Percentiles rank a stretch among this genome's conserved stretches.
Evolutionary conservation across 2,113 vertebrate genomes (phyloP).

Genomic region (Salminus brasiliensis): DNA sequence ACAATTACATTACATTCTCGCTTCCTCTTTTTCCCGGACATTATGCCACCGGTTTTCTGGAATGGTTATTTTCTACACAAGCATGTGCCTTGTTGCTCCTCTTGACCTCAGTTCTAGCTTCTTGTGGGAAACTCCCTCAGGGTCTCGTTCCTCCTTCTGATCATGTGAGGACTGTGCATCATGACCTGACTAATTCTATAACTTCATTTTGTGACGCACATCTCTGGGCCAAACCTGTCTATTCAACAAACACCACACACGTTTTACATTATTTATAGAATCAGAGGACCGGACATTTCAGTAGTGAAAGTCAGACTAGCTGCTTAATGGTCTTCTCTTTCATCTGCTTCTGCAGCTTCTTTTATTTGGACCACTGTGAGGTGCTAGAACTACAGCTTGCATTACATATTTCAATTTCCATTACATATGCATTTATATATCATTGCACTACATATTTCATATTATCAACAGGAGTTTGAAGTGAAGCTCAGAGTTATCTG

Average conservation of each 20-base stretch:
- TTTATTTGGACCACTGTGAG: background rate
- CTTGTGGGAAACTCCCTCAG: constrained; percentile 41
- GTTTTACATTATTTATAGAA: background rate
- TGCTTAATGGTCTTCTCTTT: background rate
- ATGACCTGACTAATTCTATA: constrained; percentile 37
- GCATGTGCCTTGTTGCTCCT: constrained; percentile 37
- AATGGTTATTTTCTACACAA: constrained; percentile 26
- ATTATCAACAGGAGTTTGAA: background rate
- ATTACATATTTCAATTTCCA: too few species aligned
- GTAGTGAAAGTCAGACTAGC: background rate
- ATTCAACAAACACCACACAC: background rate
- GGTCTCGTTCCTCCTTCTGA: constrained; percentile 19
- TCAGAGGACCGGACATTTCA: background rate
- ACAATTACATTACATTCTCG: background rate
- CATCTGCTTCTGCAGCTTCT: background rate
- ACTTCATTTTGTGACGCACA: constrained; percentile 17
- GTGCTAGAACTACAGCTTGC: background rate
- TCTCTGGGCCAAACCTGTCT: background rate
- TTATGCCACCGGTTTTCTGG: constrained; percentile 18
- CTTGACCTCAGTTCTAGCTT: constrained; percentile 8
- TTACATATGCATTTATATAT: too few species aligned
- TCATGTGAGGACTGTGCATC: constrained; percentile 48
- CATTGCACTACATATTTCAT: background rate
- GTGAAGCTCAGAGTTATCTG: background rate
- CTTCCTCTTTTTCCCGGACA: background rate